Evolutionary conservation across 2,888 invertebrate species (phyloP), one percentile per base, ranked within the genome.

Genomic region (Agonopterix subpropinquella): DNA sequence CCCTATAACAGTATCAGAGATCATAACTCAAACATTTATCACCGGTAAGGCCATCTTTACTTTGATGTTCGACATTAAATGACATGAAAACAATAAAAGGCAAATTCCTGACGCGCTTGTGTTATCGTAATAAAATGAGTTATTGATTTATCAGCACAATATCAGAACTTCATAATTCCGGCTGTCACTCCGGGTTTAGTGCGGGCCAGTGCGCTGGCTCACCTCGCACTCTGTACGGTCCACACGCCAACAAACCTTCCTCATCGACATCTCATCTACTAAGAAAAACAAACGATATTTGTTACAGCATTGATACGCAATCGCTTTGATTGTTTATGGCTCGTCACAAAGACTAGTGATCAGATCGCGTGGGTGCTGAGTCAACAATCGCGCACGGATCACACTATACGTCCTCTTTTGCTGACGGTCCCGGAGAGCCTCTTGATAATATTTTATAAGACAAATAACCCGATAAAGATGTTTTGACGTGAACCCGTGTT

Each of bases 381-480:
- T 81, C 81, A 88, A 88, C 86, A 88, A 70, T 81, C 81, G 80
- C 79, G 72, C 80, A 74, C 80, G 70, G 71, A 82, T 82, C 80
- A 74, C 73, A 76, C 79, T 76, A 73, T 74, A 76, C 77, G 80
- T 79, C 83, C 82, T 83, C 83, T 86, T 86, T 85, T 84, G 87
- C 88, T 87, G 86, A 86, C 84, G 84, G 74, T 87, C 80, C 83
- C 77, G 76, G 80, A 78, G 82, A 81, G 83, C 79, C 86, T 80
- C 87, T 87, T 78, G 86, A 88, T 87, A 86, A 86, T 86, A 87
- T 87, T 88, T 87, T 86, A 86, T 87, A 88, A 88, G 87, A 88
- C 88, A 88, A 88, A 87, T 87, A 88, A 87, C 86, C 81, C 80
- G 87, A 88, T 88, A 87, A 87, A 88, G 86, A 88, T 87, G 86